A percentile compares a stretch with the other conserved stretches of the same genome.
phyloP scores from a whole-genome alignment of 2,113 vertebrate species.

The Heptranchias perlo region DNA sequence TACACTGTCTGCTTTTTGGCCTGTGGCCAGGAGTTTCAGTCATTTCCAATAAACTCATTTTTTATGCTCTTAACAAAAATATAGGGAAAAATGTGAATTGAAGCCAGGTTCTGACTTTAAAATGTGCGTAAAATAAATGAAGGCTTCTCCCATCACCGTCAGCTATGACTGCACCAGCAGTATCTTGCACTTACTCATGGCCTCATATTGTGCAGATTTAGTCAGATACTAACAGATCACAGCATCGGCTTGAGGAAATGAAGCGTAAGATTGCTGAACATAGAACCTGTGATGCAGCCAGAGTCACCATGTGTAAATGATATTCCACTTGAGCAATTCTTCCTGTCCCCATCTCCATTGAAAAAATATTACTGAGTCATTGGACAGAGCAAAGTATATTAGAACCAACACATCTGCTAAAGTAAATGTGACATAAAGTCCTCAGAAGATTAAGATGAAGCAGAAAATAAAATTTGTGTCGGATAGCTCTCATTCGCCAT shows the following conservation, averaged over 20 bases:
- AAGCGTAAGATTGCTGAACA: not conserved
- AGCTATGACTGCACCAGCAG: not conserved
- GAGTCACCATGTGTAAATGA: constrained; percentile 14
- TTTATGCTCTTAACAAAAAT: constrained; percentile 28
- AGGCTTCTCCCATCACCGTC: constrained; percentile 2
- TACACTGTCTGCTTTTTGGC: constrained; percentile 14
- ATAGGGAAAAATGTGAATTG: not conserved
- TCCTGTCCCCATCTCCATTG: not conserved
- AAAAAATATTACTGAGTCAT: not conserved
- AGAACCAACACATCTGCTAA: not conserved
- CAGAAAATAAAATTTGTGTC: not conserved
- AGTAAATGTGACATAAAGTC: not conserved
- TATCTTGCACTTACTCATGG: not conserved
- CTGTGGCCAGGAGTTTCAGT: constrained; percentile 7
- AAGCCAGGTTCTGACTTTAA: constrained; percentile 2
- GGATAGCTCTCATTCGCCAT: not conserved
- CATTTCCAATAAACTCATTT: constrained; percentile 19
- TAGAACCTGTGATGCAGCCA: not conserved
- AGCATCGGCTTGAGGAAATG: constrained; percentile 14
- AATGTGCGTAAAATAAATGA: not conserved
- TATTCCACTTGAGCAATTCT: not conserved
- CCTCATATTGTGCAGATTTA: not conserved
- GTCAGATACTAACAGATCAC: constrained; percentile 18
- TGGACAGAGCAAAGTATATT: not conserved
- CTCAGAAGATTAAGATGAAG: not conserved